Evolutionary conservation across 2,797 vertebrate species (phyloP).

Genomic region (Vultur gryphus): DNA sequence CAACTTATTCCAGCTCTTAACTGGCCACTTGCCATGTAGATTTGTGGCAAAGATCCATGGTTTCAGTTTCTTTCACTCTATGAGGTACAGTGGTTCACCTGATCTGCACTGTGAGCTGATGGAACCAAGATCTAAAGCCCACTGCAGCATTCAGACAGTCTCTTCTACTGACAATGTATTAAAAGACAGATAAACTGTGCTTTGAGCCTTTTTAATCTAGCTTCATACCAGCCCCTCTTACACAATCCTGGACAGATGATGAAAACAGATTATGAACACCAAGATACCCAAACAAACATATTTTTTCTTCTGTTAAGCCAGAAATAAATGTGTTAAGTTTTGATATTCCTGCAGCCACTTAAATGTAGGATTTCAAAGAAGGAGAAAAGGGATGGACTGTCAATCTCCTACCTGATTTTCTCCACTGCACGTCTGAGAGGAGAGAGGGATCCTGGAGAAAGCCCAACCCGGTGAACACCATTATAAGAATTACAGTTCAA

Average conservation of each 20-base stretch:
- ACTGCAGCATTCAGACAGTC: not conserved
- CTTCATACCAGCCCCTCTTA: not conserved
- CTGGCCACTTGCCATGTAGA: constrained; percentile 31
- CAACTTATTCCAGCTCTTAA: constrained; percentile 36
- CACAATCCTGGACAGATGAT: not conserved
- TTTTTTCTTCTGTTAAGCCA: not conserved
- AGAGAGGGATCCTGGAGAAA: not conserved
- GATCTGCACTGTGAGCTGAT: constrained; percentile 9
- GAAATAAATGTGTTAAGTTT: not conserved
- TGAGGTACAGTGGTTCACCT: constrained; percentile 11
- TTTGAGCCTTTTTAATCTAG: constrained; percentile 28
- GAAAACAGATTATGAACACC: constrained; percentile 4
- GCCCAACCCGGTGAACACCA: not conserved
- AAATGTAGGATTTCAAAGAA: not conserved
- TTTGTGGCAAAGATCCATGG: constrained; percentile 46
- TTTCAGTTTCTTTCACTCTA: constrained; percentile 33
- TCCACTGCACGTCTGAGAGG: not conserved
- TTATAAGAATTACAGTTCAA: not conserved
- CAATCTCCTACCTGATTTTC: not conserved
- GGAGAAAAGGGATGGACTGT: not conserved
- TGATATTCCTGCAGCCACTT: not conserved
- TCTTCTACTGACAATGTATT: constrained; percentile 10
- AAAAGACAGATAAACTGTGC: constrained; percentile 10
- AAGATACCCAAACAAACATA: constrained; percentile 7
- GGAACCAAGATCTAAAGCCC: constrained; percentile 47